Evolutionary conservation across 2,797 vertebrate genomes (phyloP).

Genomic region (Microctenopoma steveboyesi): DNA sequence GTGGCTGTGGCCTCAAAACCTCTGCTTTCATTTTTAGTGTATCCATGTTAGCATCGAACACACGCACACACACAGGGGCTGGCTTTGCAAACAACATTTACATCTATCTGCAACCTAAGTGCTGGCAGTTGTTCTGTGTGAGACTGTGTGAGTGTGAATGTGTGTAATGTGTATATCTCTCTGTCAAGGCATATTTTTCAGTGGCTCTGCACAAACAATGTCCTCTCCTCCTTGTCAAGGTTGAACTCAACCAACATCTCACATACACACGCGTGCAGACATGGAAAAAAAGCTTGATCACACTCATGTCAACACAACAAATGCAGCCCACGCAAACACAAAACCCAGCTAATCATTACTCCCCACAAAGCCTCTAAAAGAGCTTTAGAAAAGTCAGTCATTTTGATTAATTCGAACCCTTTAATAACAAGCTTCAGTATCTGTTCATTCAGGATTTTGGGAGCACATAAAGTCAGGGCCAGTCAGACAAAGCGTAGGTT

Average conservation of each 20-base stretch:
- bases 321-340: background rate
- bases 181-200: constrained; percentile 44
- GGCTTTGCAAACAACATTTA: no score
- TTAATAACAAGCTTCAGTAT: constrained; percentile 53
- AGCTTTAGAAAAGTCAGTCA: constrained; percentile 60
- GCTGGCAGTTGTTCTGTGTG: background rate
- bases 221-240: constrained; percentile 60
- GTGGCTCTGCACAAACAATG: constrained; percentile 45
- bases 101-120: no score
- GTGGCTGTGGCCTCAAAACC: constrained; percentile 4
- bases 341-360: constrained; percentile 38
- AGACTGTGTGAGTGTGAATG: background rate
- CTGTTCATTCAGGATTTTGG: constrained; percentile 52
- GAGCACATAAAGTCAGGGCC: constrained; percentile 51
- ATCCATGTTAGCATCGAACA: background rate
- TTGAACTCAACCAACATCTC: constrained; percentile 49
- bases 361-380: constrained; percentile 37
- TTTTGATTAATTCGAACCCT: constrained; percentile 48
- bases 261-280: constrained; percentile 16
- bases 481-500: constrained; percentile 59
- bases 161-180: constrained; percentile 3
- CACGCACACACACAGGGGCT: no score
- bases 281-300: constrained; percentile 22
- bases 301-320: background rate
- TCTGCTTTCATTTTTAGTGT: background rate